phyloP scores from a whole-genome alignment of 1,140 invertebrate genomes.

The Ceratina calcarata region DNA sequence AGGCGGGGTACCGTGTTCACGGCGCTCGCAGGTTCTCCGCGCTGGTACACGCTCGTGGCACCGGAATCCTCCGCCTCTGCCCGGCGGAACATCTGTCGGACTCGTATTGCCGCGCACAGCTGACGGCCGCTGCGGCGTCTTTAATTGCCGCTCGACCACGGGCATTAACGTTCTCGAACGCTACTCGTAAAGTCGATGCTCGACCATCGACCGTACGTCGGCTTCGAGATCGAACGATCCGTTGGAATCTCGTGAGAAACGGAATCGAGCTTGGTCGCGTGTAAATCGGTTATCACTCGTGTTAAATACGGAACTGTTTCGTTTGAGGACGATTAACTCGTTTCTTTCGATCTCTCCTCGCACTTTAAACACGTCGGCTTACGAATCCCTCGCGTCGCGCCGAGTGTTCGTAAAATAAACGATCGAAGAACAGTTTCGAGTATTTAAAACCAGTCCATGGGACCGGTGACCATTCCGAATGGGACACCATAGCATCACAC shows the following conservation, averaged over 20 bases:
- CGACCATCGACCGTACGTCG: not conserved
- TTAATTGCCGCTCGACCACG: slow-evolving; percentile 11
- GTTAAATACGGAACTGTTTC: not conserved
- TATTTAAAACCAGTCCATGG: slow-evolving; percentile 28
- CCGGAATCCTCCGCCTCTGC: not conserved
- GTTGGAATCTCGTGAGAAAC: too few relatives aligned
- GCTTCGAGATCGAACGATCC: not conserved
- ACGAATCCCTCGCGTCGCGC: not conserved
- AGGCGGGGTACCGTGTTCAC: slow-evolving; percentile 19
- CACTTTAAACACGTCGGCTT: not conserved
- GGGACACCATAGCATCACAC: slow-evolving; percentile 27
- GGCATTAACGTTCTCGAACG: slow-evolving; percentile 16
- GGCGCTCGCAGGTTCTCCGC: slow-evolving; percentile 27
- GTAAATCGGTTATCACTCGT: not conserved
- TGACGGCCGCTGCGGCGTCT: slow-evolving; percentile 21
- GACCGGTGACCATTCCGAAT: slow-evolving; percentile 14
- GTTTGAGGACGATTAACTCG: not conserved
- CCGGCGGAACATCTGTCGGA: slow-evolving; percentile 22
- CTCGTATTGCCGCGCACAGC: not conserved
- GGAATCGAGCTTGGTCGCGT: not conserved
- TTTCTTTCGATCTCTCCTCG: not conserved
- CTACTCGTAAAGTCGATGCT: not conserved
- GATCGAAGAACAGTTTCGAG: slow-evolving; percentile 9
- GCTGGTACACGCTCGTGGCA: slow-evolving; percentile 13
- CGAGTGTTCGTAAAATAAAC: too few relatives aligned